Conservation (phyloP, 2,113 vertebrate species). For the Grus americana region DNA sequence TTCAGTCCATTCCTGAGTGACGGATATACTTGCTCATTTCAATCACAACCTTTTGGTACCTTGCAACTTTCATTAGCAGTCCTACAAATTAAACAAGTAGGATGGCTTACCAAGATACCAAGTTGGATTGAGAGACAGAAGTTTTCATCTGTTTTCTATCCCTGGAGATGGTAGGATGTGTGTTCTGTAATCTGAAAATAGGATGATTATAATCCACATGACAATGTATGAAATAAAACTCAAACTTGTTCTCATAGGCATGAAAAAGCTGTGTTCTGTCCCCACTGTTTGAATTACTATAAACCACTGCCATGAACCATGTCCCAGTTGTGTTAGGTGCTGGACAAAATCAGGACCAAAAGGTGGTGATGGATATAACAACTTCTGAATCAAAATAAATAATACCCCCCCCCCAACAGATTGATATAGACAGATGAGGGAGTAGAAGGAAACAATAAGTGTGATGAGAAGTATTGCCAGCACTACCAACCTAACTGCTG, state of each 20-base stretch:
- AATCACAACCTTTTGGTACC: slow-evolving; percentile 64
- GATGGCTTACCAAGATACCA: slow-evolving; percentile 25
- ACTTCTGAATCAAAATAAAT: background rate
- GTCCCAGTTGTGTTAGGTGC: background rate
- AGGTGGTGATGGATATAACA: background rate
- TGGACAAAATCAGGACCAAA: background rate
- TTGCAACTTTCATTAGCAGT: slow-evolving; percentile 64
- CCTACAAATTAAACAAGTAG: slow-evolving; percentile 60
- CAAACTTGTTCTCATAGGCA: background rate
- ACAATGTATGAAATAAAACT: background rate
- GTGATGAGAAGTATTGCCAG: background rate
- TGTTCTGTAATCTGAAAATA: slow-evolving; percentile 37
- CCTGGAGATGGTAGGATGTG: background rate
- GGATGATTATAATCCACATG: background rate
- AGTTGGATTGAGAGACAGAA: slow-evolving; percentile 36
- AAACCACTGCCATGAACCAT: background rate
- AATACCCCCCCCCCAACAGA: background rate
- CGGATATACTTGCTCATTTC: slow-evolving; percentile 55
- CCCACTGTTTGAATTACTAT: background rate
- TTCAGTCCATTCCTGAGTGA: slow-evolving; percentile 55
- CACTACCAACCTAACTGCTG: background rate
- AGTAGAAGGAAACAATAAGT: background rate
- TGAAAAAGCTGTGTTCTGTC: background rate
- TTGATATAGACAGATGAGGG: background rate
- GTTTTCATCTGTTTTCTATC: slow-evolving; percentile 10